phyloP scores from a whole-genome alignment of 2,113 vertebrate genomes.

The Ctenomys sociabilis region DNA sequence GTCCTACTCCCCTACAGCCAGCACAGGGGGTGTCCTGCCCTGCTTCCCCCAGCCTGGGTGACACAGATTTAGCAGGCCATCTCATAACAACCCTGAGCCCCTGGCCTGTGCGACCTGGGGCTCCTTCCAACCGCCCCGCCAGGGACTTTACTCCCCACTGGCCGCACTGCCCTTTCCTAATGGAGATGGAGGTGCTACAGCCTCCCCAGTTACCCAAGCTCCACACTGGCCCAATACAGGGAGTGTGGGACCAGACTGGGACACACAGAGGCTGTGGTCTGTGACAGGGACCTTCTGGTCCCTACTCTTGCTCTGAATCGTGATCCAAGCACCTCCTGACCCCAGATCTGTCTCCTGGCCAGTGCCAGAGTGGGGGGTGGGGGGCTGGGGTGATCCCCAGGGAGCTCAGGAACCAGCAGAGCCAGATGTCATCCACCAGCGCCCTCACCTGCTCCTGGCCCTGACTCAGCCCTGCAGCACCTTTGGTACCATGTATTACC shows the following conservation, averaged over 20 bases:
- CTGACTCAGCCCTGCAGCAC: neutral
- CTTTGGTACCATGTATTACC: neutral
- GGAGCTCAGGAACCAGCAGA: neutral
- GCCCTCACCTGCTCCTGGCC: neutral
- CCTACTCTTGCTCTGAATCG: neutral
- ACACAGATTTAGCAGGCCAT: neutral
- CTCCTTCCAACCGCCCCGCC: neutral
- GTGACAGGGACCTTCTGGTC: neutral
- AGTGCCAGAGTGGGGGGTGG: neutral
- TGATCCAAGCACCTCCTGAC: neutral
- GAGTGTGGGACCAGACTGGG: rapidly evolving
- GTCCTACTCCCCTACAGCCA: neutral
- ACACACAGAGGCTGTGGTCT: neutral
- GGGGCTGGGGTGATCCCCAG: neutral
- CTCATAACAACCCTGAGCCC: neutral
- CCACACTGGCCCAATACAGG: neutral
- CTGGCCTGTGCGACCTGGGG: neutral
- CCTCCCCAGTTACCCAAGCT: no score
- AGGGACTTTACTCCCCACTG: neutral
- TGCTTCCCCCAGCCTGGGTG: neutral
- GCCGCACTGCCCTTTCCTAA: neutral
- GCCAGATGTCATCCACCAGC: neutral
- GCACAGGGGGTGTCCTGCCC: no score
- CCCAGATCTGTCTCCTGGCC: neutral
- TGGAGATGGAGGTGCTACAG: neutral